Conservation (phyloP, 1,140 invertebrate genomes). For the Drosophila orena region DNA sequence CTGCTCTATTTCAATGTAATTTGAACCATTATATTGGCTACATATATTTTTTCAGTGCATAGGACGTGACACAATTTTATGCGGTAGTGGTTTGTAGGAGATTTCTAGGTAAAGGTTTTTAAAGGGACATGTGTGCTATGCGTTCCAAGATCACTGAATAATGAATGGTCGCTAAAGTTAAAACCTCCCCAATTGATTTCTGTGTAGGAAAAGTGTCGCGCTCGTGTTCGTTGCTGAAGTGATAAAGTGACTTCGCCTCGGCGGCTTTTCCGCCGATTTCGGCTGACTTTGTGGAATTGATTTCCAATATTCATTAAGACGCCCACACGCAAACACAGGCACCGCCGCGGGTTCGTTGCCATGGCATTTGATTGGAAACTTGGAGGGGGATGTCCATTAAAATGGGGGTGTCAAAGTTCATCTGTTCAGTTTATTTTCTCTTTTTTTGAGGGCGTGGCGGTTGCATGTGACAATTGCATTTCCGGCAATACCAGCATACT, state of each 20-base stretch:
- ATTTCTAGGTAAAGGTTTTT: not conserved
- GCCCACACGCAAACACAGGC: conserved; percentile 37
- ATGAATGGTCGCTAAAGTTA: too few relatives aligned
- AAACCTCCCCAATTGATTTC: conserved; percentile 1
- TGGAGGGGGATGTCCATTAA: conserved; percentile 1
- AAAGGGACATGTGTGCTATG: not conserved
- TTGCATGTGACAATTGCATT: conserved; percentile 76
- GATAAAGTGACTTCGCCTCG: conserved; percentile 61
- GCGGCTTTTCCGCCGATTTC: conserved; percentile 38
- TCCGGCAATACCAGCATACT: conserved; percentile 61
- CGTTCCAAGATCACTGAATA: not conserved
- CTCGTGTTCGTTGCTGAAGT: conserved; percentile 13
- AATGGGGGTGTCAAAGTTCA: conserved; percentile 22
- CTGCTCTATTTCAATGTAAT: too few relatives aligned
- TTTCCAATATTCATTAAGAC: conserved; percentile 69
- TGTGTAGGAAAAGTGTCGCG: conserved; percentile 50
- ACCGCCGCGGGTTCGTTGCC: conserved; percentile 32
- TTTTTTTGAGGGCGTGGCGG: conserved; percentile 58
- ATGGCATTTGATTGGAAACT: conserved; percentile 2
- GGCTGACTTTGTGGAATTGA: conserved; percentile 61
- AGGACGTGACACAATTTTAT: not conserved
- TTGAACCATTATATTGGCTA: too few relatives aligned
- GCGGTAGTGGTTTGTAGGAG: too few relatives aligned
- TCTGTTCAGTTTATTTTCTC: conserved; percentile 31
- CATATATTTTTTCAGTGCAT: not conserved